A percentile compares a stretch with the other conserved stretches of the same genome.
Conservation (phyloP, 2,113 vertebrate genomes). For the Pimephales promelas region DNA sequence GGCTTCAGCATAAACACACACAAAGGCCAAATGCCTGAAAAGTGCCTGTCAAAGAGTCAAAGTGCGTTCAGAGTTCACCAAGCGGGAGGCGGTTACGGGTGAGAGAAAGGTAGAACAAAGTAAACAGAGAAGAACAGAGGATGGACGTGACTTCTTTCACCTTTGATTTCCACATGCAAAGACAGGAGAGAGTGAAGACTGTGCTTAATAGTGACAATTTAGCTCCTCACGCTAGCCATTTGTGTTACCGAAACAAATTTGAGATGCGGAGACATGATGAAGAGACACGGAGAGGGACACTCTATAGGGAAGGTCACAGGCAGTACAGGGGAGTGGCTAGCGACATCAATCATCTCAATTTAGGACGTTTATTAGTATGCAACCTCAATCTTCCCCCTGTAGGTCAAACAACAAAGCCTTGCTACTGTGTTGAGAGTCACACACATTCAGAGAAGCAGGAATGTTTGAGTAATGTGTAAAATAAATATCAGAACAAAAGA, state of each 20-base stretch:
- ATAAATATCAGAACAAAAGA: background rate
- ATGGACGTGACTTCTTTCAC: slow-evolving; percentile 68
- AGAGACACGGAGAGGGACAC: slow-evolving; percentile 51
- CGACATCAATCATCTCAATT: slow-evolving; percentile 59
- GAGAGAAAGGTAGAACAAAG: slow-evolving; percentile 52
- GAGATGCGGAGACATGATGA: slow-evolving; percentile 40
- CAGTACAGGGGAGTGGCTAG: slow-evolving; percentile 55
- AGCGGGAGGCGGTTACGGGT: slow-evolving; percentile 57
- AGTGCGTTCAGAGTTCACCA: slow-evolving; percentile 74
- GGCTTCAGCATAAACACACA: slow-evolving; percentile 38
- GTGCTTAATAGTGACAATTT: slow-evolving; percentile 59
- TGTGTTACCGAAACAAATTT: slow-evolving; percentile 44
- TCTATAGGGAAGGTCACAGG: slow-evolving; percentile 53
- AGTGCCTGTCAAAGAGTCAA: slow-evolving; percentile 70
- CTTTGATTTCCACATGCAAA: slow-evolving; percentile 63
- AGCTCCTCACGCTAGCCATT: slow-evolving; percentile 32
- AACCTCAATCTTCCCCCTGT: slow-evolving; percentile 53
- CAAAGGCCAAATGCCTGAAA: slow-evolving; percentile 63
- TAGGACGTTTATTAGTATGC: slow-evolving; percentile 58
- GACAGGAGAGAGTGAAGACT: slow-evolving; percentile 46
- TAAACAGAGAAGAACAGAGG: slow-evolving; percentile 64
- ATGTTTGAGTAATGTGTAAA: background rate
- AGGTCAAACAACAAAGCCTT: slow-evolving; percentile 58
- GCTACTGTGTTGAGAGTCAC: slow-evolving; percentile 15
- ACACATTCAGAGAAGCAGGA: slow-evolving; percentile 21